phyloP scores from a whole-genome alignment of 2,888 invertebrate genomes.

The Apotomis capreana region DNA sequence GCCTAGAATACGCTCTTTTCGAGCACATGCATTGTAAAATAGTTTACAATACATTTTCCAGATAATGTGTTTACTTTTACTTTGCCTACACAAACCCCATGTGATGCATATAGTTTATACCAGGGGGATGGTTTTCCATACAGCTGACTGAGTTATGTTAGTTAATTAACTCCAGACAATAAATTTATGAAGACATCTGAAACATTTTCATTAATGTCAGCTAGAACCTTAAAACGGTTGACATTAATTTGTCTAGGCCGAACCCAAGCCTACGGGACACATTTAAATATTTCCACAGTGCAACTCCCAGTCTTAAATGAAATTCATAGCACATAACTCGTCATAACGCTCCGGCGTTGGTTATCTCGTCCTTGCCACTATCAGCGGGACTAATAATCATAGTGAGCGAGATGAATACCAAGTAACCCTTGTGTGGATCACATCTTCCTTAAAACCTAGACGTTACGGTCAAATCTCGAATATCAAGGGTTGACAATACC shows the following conservation, averaged over 20 bases:
- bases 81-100: no score
- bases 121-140: no score
- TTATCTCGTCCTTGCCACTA: slow-evolving; percentile 51
- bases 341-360: slow-evolving; percentile 39
- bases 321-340: slow-evolving; percentile 38
- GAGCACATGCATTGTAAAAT: no score
- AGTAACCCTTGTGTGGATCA: slow-evolving; percentile 44
- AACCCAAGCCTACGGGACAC: neutral
- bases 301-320: slow-evolving; percentile 1
- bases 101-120: no score
- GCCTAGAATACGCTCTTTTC: no score
- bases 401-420: slow-evolving; percentile 55
- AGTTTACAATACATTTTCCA: no score
- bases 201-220: neutral
- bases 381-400: slow-evolving; percentile 55
- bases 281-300: slow-evolving; percentile 25
- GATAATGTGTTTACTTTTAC: no score
- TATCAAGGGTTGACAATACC: slow-evolving; percentile 27
- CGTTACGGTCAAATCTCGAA: slow-evolving; percentile 37
- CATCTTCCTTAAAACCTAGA: slow-evolving; percentile 51
- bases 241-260: neutral
- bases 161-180: no score
- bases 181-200: neutral
- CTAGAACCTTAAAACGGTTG: neutral
- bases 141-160: no score